These are phyloP conservation scores for Cheilosia impressa DNA, from an alignment of 2,888 invertebrate genomes.

Conservation along the genomic window DNA sequence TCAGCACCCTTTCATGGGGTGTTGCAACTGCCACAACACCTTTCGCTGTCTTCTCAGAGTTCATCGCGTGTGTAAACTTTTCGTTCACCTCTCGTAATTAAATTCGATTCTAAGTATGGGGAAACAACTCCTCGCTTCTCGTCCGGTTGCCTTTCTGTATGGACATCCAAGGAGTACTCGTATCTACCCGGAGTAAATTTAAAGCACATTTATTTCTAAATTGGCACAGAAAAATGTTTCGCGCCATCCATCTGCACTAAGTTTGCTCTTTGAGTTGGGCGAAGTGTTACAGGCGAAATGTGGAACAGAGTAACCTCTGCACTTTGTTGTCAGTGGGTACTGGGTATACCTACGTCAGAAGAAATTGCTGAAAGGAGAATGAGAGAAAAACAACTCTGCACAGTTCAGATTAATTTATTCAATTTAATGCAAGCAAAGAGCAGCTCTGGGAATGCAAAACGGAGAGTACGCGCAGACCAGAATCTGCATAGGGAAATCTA, in stretches of 20 bases:
- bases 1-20: slow-evolving; percentile 32
- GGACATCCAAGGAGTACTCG: slow-evolving; percentile 1
- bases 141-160: not conserved
- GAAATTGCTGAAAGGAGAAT: slow-evolving; percentile 1
- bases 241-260: slow-evolving; percentile 25
- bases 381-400: not conserved
- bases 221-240: slow-evolving; percentile 57
- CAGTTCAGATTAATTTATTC: slow-evolving; percentile 64
- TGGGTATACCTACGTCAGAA: slow-evolving; percentile 10
- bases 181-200: slow-evolving; percentile 12
- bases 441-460: slow-evolving; percentile 12
- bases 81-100: slow-evolving; percentile 48
- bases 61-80: slow-evolving; percentile 46
- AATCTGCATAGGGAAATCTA: slow-evolving; percentile 50
- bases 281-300: slow-evolving; percentile 28
- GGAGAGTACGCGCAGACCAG: not conserved
- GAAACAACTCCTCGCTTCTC: slow-evolving; percentile 19
- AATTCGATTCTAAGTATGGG: slow-evolving; percentile 48
- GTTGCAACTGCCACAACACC: slow-evolving; percentile 8
- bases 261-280: not conserved
- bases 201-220: slow-evolving; percentile 53
- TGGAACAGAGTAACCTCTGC: slow-evolving; percentile 57
- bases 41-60: slow-evolving; percentile 4
- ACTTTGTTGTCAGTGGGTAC: slow-evolving; percentile 27
- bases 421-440: slow-evolving; percentile 39